Conservation (phyloP, 2,888 invertebrate genomes). For the Rutpela maculata region DNA sequence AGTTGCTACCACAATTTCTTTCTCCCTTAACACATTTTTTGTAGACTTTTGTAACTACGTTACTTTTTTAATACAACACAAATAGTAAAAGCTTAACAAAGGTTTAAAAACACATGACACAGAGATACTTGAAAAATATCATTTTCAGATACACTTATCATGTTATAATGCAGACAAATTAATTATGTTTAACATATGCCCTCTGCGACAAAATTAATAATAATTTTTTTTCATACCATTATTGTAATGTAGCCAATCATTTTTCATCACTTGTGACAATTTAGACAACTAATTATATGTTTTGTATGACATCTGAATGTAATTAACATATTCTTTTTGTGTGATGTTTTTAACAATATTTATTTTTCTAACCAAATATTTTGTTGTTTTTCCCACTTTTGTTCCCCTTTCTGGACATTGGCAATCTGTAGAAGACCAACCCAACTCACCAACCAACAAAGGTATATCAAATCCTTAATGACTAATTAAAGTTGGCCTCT, state of each 20-base stretch:
- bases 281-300: not conserved
- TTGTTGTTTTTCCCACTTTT: slow-evolving; percentile 64
- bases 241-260: not conserved
- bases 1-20: too few relatives aligned
- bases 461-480: slow-evolving; percentile 65
- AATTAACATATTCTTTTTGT: slow-evolving; percentile 40
- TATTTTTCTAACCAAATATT: slow-evolving; percentile 53
- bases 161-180: too few relatives aligned
- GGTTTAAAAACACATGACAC: not conserved
- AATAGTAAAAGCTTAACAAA: not conserved
- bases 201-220: too few relatives aligned
- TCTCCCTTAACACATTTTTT: too few relatives aligned
- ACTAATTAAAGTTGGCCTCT: slow-evolving; percentile 22
- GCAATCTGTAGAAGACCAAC: slow-evolving; percentile 68
- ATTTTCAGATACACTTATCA: slow-evolving; percentile 12
- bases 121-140: not conserved
- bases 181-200: too few relatives aligned
- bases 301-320: slow-evolving; percentile 33
- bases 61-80: not conserved
- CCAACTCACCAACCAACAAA: slow-evolving; percentile 61
- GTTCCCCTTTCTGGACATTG: slow-evolving; percentile 59
- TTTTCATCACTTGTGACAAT: not conserved
- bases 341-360: slow-evolving; percentile 51
- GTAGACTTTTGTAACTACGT: too few relatives aligned
- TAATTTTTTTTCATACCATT: not conserved